phyloP scores from a whole-genome alignment of 2,888 invertebrate genomes.

The Eupithecia abbreviata region DNA sequence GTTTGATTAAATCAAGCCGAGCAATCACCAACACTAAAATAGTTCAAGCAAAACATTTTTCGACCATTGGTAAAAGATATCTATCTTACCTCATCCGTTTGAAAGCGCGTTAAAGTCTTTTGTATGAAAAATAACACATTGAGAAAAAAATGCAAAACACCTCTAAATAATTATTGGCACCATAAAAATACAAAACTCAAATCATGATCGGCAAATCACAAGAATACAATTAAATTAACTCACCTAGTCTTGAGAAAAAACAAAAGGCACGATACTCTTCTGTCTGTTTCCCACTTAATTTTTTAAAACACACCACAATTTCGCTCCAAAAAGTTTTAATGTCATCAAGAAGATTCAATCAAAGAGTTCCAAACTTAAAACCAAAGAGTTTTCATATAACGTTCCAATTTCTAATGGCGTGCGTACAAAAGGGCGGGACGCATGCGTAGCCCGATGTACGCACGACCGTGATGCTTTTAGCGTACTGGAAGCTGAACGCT shows the following conservation, averaged over 20 bases:
- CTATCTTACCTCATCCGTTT: neutral
- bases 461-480: slow-evolving; percentile 69
- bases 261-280: neutral
- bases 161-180: neutral
- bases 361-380: slow-evolving; percentile 9
- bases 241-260: neutral
- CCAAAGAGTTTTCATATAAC: slow-evolving; percentile 31
- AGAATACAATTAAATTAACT: neutral
- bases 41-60: neutral
- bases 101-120: neutral
- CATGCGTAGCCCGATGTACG: slow-evolving; percentile 63
- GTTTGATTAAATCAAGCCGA: neutral
- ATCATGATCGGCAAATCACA: neutral
- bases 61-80: neutral
- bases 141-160: neutral
- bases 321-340: neutral
- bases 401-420: slow-evolving; percentile 44
- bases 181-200: neutral
- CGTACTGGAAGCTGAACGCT: slow-evolving; percentile 71
- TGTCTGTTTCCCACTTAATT: neutral
- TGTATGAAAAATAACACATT: neutral
- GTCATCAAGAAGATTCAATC: neutral
- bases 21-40: neutral
- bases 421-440: slow-evolving; percentile 55
- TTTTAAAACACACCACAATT: neutral